These are phyloP conservation scores for Liposcelis brunnea DNA, from an alignment of 2,888 invertebrate species.

Conservation along the genomic window DNA sequence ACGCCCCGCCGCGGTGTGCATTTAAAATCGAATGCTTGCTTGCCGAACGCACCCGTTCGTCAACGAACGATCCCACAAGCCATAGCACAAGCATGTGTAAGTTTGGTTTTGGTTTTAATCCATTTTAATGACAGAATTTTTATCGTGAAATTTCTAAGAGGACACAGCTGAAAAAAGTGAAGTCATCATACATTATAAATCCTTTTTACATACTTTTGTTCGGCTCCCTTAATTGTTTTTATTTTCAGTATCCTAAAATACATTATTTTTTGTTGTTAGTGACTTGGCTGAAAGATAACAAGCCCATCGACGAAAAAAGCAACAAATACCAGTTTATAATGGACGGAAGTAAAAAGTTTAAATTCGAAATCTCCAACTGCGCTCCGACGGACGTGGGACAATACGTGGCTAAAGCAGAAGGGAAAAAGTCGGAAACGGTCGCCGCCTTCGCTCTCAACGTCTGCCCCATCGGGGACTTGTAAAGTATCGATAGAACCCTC, in stretches of 20 bases:
- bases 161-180: neutral
- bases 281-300: slow-evolving; percentile 83
- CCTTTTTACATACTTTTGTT: neutral
- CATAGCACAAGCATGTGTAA: no score
- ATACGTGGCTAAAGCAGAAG: slow-evolving; percentile 70
- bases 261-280: slow-evolving; percentile 24
- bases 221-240: neutral
- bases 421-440: slow-evolving; percentile 67
- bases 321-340: slow-evolving; percentile 65
- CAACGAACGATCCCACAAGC: no score
- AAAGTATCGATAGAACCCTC: slow-evolving; percentile 17
- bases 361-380: slow-evolving; percentile 58
- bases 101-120: no score
- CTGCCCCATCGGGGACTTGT: slow-evolving; percentile 33
- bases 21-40: no score
- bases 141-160: no score
- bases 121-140: no score
- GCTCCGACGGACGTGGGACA: slow-evolving; percentile 67
- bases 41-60: no score
- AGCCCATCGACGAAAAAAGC: slow-evolving; percentile 62
- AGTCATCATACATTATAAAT: neutral
- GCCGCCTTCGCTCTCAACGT: slow-evolving; percentile 81
- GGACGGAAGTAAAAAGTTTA: slow-evolving; percentile 62
- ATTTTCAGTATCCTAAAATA: slow-evolving; percentile 3
- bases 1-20: no score